These are phyloP conservation scores for Leptopilina syphax DNA, from an alignment of 2,888 invertebrate species.

Conservation along the genomic window DNA sequence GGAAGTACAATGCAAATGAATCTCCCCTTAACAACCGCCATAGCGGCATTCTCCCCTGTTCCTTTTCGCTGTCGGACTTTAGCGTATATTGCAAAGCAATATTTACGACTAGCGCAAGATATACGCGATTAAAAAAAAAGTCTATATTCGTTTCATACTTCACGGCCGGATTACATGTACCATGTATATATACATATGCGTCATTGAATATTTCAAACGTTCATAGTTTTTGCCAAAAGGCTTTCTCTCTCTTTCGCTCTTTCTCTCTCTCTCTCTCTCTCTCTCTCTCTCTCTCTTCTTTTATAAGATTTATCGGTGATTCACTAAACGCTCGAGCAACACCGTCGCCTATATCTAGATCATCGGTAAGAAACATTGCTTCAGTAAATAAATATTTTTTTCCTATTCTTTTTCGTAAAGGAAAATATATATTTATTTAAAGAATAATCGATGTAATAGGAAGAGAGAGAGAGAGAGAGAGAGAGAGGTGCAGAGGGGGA, in stretches of 20 bases:
- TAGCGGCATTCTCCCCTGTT: neutral
- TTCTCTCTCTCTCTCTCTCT: slow-evolving; percentile 34
- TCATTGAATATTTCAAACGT: slow-evolving; percentile 37
- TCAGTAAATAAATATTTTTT: slow-evolving; percentile 13
- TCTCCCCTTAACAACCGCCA: slow-evolving; percentile 24
- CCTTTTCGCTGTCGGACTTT: slow-evolving; percentile 43
- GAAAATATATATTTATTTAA: neutral
- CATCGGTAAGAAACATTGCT: slow-evolving; percentile 30
- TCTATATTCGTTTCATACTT: slow-evolving; percentile 37
- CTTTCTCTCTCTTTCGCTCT: slow-evolving; percentile 19
- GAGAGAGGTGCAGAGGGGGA: too few species aligned
- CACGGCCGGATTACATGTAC: slow-evolving; percentile 30
- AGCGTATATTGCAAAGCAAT: slow-evolving; percentile 43
- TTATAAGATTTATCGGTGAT: slow-evolving; percentile 36
- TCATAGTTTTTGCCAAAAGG: slow-evolving; percentile 45
- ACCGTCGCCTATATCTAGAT: slow-evolving; percentile 28
- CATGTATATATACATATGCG: slow-evolving; percentile 24
- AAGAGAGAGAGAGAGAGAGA: slow-evolving; percentile 9
- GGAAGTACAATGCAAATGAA: slow-evolving; percentile 33
- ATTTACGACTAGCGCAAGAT: slow-evolving; percentile 39
- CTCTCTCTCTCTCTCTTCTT: slow-evolving; percentile 40
- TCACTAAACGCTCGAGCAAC: slow-evolving; percentile 36
- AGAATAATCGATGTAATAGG: slow-evolving; percentile 37
- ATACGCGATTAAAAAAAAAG: slow-evolving; percentile 38
- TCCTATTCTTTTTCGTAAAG: neutral